Evolutionary conservation across 1,140 invertebrate genomes (phyloP).

Genomic region (Brachystomella parvula): DNA sequence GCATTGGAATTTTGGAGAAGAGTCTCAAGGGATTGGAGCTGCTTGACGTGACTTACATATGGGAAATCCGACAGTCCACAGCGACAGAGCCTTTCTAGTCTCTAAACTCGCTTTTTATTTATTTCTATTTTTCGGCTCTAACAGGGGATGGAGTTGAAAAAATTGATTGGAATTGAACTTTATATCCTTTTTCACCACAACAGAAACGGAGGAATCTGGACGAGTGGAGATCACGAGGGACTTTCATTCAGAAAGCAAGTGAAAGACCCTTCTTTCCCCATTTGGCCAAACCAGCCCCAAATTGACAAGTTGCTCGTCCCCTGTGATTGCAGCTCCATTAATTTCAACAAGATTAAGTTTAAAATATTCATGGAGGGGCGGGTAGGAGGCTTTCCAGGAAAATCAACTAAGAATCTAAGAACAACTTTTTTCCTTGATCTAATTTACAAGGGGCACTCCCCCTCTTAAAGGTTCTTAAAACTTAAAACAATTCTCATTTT

Average conservation of each 20-base stretch:
- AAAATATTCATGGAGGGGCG: background rate
- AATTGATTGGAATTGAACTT: conserved; percentile 6
- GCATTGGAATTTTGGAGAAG: background rate
- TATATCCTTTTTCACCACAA: background rate
- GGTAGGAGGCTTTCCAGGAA: background rate
- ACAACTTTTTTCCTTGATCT: background rate
- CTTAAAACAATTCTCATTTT: background rate
- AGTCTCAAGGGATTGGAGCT: background rate
- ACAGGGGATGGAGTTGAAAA: background rate
- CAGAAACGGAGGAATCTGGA: background rate
- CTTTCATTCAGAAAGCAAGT: background rate
- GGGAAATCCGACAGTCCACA: background rate
- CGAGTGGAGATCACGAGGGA: background rate
- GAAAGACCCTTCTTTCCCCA: background rate
- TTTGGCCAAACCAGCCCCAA: background rate
- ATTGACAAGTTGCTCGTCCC: background rate
- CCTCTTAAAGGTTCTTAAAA: background rate
- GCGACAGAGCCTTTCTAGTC: background rate
- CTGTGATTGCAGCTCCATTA: background rate
- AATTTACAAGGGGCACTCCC: background rate
- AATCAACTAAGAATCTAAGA: background rate
- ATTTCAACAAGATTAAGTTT: background rate
- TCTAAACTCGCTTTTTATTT: background rate
- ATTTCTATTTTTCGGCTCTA: too few species aligned
- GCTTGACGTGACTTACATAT: conserved; percentile 1